phyloP scores from a whole-genome alignment of 1,140 invertebrate species.

The Platyura marginata region DNA sequence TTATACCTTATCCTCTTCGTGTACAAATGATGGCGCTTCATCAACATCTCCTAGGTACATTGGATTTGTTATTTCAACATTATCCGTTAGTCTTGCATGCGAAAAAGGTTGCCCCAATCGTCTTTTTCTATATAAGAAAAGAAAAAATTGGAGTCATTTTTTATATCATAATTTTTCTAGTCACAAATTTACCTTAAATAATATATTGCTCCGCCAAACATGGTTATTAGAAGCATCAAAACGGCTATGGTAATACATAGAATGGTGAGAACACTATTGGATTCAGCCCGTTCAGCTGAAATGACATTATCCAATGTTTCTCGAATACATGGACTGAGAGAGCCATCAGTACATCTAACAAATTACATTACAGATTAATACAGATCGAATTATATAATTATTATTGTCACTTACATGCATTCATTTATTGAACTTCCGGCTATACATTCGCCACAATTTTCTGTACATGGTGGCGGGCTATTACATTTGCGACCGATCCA shows the following conservation, averaged over 20 bases:
- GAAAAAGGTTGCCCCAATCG: constrained; percentile 44
- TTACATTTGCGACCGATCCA: constrained; percentile 37
- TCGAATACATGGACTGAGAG: constrained; percentile 13
- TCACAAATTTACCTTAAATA: constrained; percentile 21
- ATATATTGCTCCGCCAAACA: constrained; percentile 18
- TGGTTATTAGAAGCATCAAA: constrained; percentile 1
- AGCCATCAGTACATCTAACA: constrained; percentile 10
- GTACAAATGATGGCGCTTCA: constrained; percentile 34
- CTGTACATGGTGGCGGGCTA: constrained; percentile 27
- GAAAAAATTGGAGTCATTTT: constrained; percentile 1
- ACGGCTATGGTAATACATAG: neutral
- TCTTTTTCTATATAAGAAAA: constrained; percentile 13
- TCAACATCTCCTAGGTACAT: constrained; percentile 58
- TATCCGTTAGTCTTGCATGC: constrained; percentile 60
- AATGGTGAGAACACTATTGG: too few species aligned
- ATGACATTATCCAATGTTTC: neutral
- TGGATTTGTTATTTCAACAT: constrained; percentile 67
- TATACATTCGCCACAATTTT: constrained; percentile 37
- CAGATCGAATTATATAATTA: too few species aligned
- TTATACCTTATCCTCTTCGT: constrained; percentile 40
- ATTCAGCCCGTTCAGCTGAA: too few species aligned
- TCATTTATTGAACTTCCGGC: constrained; percentile 24
- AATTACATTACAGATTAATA: too few species aligned
- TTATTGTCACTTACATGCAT: constrained; percentile 29
- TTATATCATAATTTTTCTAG: too few species aligned